Base-by-base conservation (phyloP, 2,113 vertebrate genomes). In the Melospiza melodia region DNA sequence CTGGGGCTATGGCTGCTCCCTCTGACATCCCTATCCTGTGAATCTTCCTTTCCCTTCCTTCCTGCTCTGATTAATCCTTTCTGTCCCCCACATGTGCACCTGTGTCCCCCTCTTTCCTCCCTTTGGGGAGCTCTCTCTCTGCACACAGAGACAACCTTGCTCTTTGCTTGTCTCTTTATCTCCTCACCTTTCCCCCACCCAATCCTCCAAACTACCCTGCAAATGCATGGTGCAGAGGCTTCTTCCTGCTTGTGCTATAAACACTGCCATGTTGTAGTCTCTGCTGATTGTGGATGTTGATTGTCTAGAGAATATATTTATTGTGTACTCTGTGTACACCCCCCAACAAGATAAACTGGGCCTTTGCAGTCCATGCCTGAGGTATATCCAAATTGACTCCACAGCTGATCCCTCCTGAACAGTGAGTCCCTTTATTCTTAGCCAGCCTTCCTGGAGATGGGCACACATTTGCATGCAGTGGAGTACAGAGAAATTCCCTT, bases 11-110 rank as follows among this genome's bases (percentile, higher is more conserved):
- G 66, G 61, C 74, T 65, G 13, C 18, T 3, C 5, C 25, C 75
- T 78, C 61, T 49, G 57, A 69, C 72, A 78, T 43, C 65, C 57
- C 69, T 31, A 12, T 67, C 58, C 41, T 58, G 31, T 1, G 6
- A 79, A 41, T 57, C 52, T 85, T 81, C 69, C 30, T 65, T 61
- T 84, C 49, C 41, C 87, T 61, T 84, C 49, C 41, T 90, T 49
- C 48, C 15, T 46, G 37, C 31, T 66, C 57, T 78, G 58, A 92
- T 90, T 72, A 89, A 89, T 84, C 62, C 66, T 73, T 75, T 78
- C 35, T 61, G 62, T 76, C 14, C 10, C 10, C 3, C 1, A n/a
- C n/a, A 43, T 11, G 37, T 55, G 86, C 49, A 33, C 69, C 58
- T 44, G 21, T 35, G 52, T 77, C 39, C 55, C 52, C 6, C n/a